These are phyloP conservation scores for Rousettus leschenaultii DNA, from an alignment of 2,113 vertebrate species.

Conservation along the genomic window DNA sequence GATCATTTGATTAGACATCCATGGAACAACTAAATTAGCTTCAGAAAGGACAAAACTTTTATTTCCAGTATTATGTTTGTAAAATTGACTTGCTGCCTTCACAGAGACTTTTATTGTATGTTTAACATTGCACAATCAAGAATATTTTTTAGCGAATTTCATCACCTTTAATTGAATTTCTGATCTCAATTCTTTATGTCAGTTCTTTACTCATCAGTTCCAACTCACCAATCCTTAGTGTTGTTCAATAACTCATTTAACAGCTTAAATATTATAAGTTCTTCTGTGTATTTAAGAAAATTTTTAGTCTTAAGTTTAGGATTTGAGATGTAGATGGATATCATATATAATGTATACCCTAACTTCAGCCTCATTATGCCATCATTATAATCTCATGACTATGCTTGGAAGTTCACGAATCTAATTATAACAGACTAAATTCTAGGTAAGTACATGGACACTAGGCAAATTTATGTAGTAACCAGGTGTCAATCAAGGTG, in stretches of 20 bases:
- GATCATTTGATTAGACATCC: slow-evolving; percentile 73
- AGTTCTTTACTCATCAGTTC: not conserved
- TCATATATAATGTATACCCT: not conserved
- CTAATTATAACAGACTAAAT: no score
- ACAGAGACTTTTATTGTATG: not conserved
- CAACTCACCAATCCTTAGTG: not conserved
- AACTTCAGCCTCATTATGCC: no score
- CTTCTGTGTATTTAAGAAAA: not conserved
- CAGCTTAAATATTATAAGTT: slow-evolving; percentile 7
- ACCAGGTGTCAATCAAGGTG: no score
- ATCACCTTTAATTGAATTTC: slow-evolving; percentile 18
- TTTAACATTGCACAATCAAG: not conserved
- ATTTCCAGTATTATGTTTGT: not conserved
- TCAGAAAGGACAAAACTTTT: slow-evolving; percentile 42
- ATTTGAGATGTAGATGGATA: not conserved
- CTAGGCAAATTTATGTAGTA: no score
- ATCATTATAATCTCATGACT: no score
- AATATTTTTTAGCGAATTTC: not conserved
- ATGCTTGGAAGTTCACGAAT: no score
- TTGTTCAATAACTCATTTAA: not conserved
- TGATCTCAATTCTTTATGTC: slow-evolving; percentile 1
- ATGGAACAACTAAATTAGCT: slow-evolving; percentile 63
- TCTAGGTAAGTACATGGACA: no score
- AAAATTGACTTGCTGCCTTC: slow-evolving; percentile 9
- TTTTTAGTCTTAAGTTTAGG: not conserved